Conservation (phyloP, 2,113 vertebrate species). For the Petrocephalus zakoni region DNA sequence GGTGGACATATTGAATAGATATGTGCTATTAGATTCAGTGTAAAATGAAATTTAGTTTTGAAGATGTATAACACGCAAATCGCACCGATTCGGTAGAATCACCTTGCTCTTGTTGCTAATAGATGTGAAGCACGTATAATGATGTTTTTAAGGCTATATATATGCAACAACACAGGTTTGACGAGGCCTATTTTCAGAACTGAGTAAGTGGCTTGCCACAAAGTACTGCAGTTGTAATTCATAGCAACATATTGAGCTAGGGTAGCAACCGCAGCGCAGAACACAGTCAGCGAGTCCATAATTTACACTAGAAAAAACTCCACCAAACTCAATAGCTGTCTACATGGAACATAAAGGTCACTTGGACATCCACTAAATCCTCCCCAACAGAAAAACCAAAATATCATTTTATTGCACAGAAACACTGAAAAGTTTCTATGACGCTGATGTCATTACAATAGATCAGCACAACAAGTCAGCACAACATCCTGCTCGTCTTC, state of each 20-base stretch:
- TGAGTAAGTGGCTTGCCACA: background rate
- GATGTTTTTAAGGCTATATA: background rate
- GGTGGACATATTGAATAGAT: too few relatives aligned
- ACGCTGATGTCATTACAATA: background rate
- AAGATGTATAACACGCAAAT: too few relatives aligned
- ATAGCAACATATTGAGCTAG: background rate
- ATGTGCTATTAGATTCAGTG: too few relatives aligned
- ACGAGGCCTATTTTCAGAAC: background rate
- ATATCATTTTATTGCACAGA: background rate
- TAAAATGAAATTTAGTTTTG: too few relatives aligned
- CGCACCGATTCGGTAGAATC: too few relatives aligned
- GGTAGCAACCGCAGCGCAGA: background rate
- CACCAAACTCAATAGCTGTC: background rate
- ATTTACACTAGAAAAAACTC: background rate
- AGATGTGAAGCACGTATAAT: background rate
- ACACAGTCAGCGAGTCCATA: background rate
- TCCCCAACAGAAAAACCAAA: background rate
- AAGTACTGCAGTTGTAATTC: background rate
- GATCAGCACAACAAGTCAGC: background rate
- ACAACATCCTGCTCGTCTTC: background rate
- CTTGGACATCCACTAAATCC: background rate
- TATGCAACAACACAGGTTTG: background rate
- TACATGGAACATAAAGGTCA: constrained; percentile 8
- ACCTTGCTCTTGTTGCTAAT: background rate
- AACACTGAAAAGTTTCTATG: background rate